Evolutionary conservation across 2,888 invertebrate species (phyloP), one percentile per base, ranked within the genome.

Genomic region (Nymphalis urticae): DNA sequence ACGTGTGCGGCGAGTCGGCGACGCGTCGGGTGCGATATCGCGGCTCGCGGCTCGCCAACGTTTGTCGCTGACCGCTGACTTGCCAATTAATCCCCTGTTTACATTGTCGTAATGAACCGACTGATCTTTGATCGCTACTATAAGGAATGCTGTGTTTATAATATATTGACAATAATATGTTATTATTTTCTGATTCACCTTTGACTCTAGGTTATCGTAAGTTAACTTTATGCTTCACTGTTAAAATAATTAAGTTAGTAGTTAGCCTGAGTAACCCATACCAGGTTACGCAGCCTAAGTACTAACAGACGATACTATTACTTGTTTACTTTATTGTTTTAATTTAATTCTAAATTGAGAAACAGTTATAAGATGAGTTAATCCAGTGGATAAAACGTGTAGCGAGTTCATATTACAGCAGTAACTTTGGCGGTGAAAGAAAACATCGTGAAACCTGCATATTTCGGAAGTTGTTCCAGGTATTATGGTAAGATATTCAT

Each of bases 41-140:
- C 66, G 64, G 56, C 61, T 68, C 68, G 42, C 42, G 42, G 42
- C 13, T 42, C 13, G 68, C 66, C 70, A 72, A 72, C 79, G 75
- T 76, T 77, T 77, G 73, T 76, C 67, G 58, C 71, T 58, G 56
- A 58, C 47, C 56, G 50, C 65, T 58, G 64, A 73, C 77, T 78
- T 77, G 76, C 74, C 79, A 81, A 82, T 84, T 82, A 81, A 82
- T 79, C 75, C 76, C 72, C 71, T 78, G 74, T 80, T 79, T 76
- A 79, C 78, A 74, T 74, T 73, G 72, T 75, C 74, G 75, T 75
- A 68, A 73, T 68, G 68, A 70, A 72, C 66, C 70, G 54, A 64
- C 66, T 68, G 70, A 66, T 71, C 66, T 73, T 65, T 70, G 71
- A 73, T 68, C 68, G 51, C 66, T 64, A 59, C 58, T 36, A 48